These are phyloP conservation scores for Caenorhabditis remanei DNA, from an alignment of 1,140 invertebrate genomes.

Conservation along the genomic window DNA sequence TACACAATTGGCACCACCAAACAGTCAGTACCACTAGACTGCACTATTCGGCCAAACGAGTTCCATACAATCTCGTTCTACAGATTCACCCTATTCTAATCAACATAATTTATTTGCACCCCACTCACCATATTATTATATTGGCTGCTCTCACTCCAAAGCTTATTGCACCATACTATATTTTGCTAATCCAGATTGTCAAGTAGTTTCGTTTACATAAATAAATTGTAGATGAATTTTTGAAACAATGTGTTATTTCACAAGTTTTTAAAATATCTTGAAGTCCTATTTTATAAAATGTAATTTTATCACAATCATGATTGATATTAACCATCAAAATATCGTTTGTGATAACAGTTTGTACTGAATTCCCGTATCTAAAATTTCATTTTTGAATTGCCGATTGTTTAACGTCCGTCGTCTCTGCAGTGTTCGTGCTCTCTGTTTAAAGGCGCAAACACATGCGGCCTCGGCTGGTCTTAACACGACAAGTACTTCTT, in stretches of 20 bases:
- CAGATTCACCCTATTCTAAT: not conserved
- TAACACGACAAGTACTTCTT: not conserved
- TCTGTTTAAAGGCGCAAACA: not conserved
- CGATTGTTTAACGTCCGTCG: too few relatives aligned
- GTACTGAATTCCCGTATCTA: too few relatives aligned
- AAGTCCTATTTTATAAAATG: too few relatives aligned
- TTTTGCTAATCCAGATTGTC: not conserved
- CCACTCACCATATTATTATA: constrained; percentile 22
- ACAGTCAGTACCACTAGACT: not conserved
- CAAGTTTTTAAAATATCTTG: too few relatives aligned
- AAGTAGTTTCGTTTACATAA: not conserved
- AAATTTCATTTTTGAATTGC: too few relatives aligned
- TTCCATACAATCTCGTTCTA: not conserved
- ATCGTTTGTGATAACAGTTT: too few relatives aligned
- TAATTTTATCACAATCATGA: too few relatives aligned
- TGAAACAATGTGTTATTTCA: not conserved
- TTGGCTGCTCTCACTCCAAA: not conserved
- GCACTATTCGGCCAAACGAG: not conserved
- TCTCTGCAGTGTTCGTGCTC: not conserved
- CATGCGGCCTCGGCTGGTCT: not conserved
- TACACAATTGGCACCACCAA: not conserved
- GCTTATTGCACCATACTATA: not conserved
- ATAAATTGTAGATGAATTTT: not conserved
- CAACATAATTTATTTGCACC: constrained; percentile 19
- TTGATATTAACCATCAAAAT: too few relatives aligned